These are phyloP conservation scores for Chloroceryle inda DNA, from an alignment of 2,797 vertebrate species.

Conservation along the genomic window DNA sequence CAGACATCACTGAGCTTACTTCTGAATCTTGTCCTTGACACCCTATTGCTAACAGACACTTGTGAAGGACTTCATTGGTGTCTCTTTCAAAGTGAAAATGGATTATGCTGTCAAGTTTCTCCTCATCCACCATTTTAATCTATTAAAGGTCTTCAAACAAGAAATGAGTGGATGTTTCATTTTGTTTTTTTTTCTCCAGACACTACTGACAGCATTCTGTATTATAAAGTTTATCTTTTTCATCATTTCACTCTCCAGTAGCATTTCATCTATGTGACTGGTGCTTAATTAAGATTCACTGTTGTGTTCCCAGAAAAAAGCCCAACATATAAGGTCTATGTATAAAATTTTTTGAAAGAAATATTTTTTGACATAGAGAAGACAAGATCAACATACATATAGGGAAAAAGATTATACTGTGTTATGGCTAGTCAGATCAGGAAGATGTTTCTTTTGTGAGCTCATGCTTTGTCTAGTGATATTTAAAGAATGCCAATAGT, in stretches of 20 bases:
- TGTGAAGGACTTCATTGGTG: not conserved
- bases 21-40: not conserved
- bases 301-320: not conserved
- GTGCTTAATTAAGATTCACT: not conserved
- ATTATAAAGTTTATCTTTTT: not conserved
- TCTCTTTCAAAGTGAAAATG: not conserved
- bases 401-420: not conserved
- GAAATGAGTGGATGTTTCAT: not conserved
- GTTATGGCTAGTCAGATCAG: not conserved
- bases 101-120: not conserved
- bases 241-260: not conserved
- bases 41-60: not conserved
- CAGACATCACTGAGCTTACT: not conserved
- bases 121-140: not conserved
- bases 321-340: not conserved
- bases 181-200: not conserved
- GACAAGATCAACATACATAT: rapidly evolving
- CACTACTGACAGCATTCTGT: not conserved
- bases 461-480: not conserved
- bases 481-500: not conserved
- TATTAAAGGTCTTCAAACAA: not conserved
- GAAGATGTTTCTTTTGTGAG: not conserved
- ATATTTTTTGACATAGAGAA: not conserved
- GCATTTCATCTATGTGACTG: not conserved
- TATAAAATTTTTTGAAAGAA: not conserved